Evolutionary conservation across 2,797 vertebrate genomes (phyloP).

Genomic region (Spea hammondii): DNA sequence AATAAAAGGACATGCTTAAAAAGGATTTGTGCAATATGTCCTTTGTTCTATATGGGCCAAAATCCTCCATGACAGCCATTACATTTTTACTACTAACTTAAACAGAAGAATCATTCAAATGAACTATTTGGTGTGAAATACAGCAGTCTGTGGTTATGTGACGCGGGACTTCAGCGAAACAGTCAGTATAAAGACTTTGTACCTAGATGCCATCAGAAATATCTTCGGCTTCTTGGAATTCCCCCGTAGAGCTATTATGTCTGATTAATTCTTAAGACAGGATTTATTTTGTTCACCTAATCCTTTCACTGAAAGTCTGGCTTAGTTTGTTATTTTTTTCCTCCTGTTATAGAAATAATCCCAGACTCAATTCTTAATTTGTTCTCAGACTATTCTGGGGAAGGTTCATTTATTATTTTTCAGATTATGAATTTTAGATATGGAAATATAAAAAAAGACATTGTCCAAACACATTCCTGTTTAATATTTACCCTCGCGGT

Average conservation of each 20-base stretch:
- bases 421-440: neutral
- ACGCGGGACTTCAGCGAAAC: neutral
- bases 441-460: constrained; percentile 24
- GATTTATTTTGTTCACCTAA: constrained; percentile 50
- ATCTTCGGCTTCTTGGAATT: constrained; percentile 23
- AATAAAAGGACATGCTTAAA: no score
- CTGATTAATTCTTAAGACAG: constrained; percentile 51
- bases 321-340: constrained; percentile 25
- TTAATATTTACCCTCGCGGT: neutral
- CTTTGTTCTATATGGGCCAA: no score
- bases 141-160: no score
- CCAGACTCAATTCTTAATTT: constrained; percentile 27
- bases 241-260: constrained; percentile 45
- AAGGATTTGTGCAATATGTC: no score
- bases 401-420: constrained; percentile 36
- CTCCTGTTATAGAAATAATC: constrained; percentile 29
- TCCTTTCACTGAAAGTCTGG: constrained; percentile 47
- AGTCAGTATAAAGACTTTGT: constrained; percentile 21
- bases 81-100: no score
- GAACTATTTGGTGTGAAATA: no score
- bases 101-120: no score
- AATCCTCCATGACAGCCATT: no score
- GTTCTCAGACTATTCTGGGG: constrained; percentile 39
- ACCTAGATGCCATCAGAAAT: constrained; percentile 47
- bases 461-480: constrained; percentile 26